Base-by-base conservation (phyloP, 2,888 invertebrate species). In the Acleris cristana region DNA sequence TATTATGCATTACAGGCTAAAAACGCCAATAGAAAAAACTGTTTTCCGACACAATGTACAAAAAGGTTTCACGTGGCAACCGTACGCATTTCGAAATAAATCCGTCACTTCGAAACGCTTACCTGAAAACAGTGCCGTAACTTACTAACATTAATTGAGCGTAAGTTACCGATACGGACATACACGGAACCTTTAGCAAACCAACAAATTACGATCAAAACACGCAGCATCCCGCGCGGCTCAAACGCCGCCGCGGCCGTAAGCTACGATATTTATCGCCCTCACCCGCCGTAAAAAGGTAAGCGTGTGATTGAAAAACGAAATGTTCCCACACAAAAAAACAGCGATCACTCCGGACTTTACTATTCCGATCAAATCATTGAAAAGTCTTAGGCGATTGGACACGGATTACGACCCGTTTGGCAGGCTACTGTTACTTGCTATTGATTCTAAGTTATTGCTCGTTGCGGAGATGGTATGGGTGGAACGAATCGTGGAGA, bases 211-310 rank as follows among this genome's bases (percentile, higher is more conserved):
- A 62, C 62, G 52, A 53, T n/a, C 21, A 48, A 57, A 45, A 23
- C 34, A 52, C 53, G 34, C 52, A 44, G 56, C 51, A 48, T 64
- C 66, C 34, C 48, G 59, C 62, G 26, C 62, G 59, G 26, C 23
- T 67, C 88, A 90, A 90, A 90, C 0, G 89, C 82, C 74, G 78
- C 92, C 92, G 92, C 87, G 79, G 79, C 85, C 87, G 82, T 92
- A 92, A 90, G 83, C 80, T 90, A 75, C 84, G 79, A 85, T 88
- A 87, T 92, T 92, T 92, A 92, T 92, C 88, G 82, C 82, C 75
- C 77, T 70, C 77, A 77, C 79, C 76, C 79, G 80, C 82, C 81
- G 85, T 87, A 87, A 88, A 89, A 88, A 86, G 85, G 81, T 85
- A 81, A 80, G 75, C 81, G 79, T 79, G 82, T 86, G 89, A 90